These are phyloP conservation scores for Cydia pomonella DNA, from an alignment of 1,140 invertebrate genomes.

Conservation along the genomic window DNA sequence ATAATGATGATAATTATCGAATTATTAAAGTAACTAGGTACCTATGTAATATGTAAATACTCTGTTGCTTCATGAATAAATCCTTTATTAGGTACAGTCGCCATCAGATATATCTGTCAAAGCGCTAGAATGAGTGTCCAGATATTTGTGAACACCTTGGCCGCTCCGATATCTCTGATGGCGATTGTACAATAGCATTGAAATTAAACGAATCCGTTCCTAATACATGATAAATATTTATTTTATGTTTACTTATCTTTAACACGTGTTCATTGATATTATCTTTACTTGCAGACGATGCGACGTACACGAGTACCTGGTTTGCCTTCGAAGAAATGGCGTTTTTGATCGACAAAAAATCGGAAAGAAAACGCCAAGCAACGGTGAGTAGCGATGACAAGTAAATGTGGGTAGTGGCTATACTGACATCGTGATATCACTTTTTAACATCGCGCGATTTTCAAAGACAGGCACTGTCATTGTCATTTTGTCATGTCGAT, in stretches of 20 bases:
- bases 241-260: not conserved
- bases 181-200: not conserved
- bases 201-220: not conserved
- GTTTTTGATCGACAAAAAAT: constrained; percentile 44
- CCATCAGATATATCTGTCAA: no score
- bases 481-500: no score
- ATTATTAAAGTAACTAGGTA: not conserved
- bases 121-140: no score
- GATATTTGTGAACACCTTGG: no score
- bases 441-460: no score
- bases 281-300: constrained; percentile 1
- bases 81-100: not conserved
- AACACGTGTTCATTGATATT: not conserved
- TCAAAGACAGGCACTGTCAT: no score
- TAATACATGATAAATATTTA: not conserved
- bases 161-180: no score
- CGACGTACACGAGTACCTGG: constrained; percentile 39
- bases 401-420: no score
- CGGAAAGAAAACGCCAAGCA: constrained; percentile 40
- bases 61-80: not conserved
- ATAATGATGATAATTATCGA: constrained; percentile 11
- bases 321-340: constrained; percentile 46
- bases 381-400: constrained; percentile 27
- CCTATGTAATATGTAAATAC: not conserved
- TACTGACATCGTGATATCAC: not conserved